Evolutionary conservation across 2,113 vertebrate species (phyloP).

Genomic region (Semnopithecus entellus): DNA sequence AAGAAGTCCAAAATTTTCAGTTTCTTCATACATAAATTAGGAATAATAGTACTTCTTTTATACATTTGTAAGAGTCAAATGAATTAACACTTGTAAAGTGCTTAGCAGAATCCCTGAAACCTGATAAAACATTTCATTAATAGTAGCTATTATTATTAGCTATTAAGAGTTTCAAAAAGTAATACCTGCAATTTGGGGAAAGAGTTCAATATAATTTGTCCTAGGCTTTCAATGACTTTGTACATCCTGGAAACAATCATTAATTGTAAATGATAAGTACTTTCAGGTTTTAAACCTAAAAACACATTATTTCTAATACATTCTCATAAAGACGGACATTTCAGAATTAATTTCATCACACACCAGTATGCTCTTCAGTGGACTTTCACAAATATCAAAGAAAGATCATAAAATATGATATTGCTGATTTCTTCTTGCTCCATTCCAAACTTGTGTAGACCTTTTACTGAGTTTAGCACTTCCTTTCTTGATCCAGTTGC

Average conservation of each 20-base stretch:
- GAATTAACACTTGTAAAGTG: neutral
- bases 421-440: neutral
- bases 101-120: neutral
- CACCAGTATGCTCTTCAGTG: neutral
- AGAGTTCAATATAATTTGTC: neutral
- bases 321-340: neutral
- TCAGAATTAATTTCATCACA: constrained; percentile 6
- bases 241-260: neutral
- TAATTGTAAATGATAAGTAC: neutral
- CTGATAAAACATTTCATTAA: neutral
- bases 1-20: neutral
- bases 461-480: neutral
- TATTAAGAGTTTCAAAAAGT: neutral
- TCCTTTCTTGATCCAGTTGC: neutral
- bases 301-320: neutral
- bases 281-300: neutral
- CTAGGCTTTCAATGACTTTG: neutral
- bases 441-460: neutral
- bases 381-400: neutral
- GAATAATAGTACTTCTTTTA: neutral
- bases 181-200: neutral
- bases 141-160: neutral
- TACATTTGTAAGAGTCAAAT: neutral
- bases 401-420: neutral
- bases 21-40: neutral